Conservation (phyloP, 2,113 vertebrate species). For the Pollimyrus isidori region DNA sequence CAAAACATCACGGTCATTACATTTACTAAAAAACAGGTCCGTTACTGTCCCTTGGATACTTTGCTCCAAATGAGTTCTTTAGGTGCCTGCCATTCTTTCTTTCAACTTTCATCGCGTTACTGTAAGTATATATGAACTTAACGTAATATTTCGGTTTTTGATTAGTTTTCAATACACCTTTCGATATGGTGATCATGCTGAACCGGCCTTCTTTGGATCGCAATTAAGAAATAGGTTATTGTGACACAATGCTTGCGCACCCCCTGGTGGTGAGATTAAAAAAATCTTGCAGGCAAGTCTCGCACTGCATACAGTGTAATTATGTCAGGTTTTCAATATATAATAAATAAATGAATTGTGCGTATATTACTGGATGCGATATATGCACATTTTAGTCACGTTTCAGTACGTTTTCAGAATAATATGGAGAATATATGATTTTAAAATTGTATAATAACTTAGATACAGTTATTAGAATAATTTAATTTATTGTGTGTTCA, state of each 20-base stretch:
- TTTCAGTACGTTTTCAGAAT: not conserved
- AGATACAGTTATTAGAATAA: not conserved
- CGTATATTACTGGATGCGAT: not conserved
- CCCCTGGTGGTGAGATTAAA: constrained; percentile 16
- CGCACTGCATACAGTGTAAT: not conserved
- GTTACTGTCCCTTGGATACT: not conserved
- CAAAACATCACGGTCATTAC: not conserved
- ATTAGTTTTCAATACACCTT: not conserved
- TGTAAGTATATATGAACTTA: not conserved
- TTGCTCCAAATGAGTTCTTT: not conserved
- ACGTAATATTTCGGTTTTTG: not conserved
- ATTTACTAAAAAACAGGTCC: not conserved
- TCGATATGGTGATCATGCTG: not conserved
- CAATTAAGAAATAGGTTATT: constrained; percentile 4
- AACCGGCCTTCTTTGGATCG: not conserved
- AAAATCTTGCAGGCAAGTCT: not conserved
- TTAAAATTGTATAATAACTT: not conserved
- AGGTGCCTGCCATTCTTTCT: not conserved
- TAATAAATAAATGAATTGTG: not conserved
- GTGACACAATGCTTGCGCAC: constrained; percentile 13
- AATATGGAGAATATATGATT: not conserved
- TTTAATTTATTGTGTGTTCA: not conserved
- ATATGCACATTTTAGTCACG: not conserved
- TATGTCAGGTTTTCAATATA: not conserved
- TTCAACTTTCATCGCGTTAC: not conserved